Evolutionary conservation across 2,888 invertebrate species (phyloP), one percentile per base, ranked within the genome.

Genomic region (Melangyna quadrimaculata): DNA sequence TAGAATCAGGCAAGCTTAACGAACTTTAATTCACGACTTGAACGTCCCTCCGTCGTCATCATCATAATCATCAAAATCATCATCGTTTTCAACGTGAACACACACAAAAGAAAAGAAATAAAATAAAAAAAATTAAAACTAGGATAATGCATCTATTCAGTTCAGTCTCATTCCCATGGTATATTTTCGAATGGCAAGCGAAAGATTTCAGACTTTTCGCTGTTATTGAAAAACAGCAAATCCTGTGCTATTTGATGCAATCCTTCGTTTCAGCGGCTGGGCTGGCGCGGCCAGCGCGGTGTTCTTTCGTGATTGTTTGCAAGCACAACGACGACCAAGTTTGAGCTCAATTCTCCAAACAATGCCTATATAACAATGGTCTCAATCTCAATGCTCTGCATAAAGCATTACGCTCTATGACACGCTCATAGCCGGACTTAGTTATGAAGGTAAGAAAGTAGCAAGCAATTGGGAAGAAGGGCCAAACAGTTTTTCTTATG

Each of bases 311-410:
- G 59, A 77, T 72, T 80, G 69, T 67, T 75, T 45, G 51, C 48
- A 40, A 72, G 24, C 32, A 53, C 77, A 73, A 86, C 32, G 86
- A 86, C 32, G 86, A 86, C 81, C 22, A 86, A 86, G 67, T 86
- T 86, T 83, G 53, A 10, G 29, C 35, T 63, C 57, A 32, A 73
- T 73, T 73, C 81, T 17, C n/a, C 63, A 65, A 73, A 78, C 72
- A 78, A 86, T 72, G 81, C 86, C 81, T 86, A 81, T 86, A 81
- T 63, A 78, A 81, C 77, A 81, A 81, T 81, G 63, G 17, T 65
- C 29, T 65, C 32, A 19, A 45, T 65, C 37, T 59, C 45, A 45
- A 59, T 67, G 59, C 32, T 22, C 19, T 51, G 57, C 48, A 69
- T 14, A 48, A n/a, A 59, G 22, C 7, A 22, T 57, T 35, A 59